Conservation (phyloP, 2,797 vertebrate species). For the Pyrocephalus nanus region DNA sequence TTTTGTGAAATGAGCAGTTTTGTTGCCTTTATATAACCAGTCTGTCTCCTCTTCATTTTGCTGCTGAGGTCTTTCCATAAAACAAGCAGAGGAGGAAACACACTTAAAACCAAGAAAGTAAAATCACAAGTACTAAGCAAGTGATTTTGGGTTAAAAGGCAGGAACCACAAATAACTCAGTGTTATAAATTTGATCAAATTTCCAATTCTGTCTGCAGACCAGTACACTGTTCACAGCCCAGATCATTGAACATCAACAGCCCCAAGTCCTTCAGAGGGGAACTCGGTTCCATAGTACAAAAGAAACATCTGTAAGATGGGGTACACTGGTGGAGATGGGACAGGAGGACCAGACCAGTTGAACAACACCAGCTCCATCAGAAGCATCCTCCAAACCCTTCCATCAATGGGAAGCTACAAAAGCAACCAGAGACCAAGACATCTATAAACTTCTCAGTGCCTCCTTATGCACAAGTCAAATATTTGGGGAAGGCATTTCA, state of each 20-base stretch:
- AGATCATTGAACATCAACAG: neutral
- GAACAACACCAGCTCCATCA: rapidly evolving
- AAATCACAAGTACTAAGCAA: neutral
- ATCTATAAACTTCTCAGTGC: neutral
- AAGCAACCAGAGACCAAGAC: neutral
- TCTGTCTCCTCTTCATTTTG: neutral
- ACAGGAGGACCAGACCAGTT: neutral
- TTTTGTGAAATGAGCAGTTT: neutral
- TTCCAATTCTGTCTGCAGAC: neutral
- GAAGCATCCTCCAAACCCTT: neutral
- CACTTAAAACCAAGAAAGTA: neutral
- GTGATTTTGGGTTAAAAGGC: neutral
- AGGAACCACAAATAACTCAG: neutral
- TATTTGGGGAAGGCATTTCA: neutral
- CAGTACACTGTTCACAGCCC: neutral
- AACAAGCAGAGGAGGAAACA: neutral
- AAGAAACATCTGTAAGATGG: neutral
- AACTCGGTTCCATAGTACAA: neutral
- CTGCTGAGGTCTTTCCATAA: neutral
- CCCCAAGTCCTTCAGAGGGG: neutral
- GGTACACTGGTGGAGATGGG: neutral
- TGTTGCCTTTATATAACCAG: neutral
- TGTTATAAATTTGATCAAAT: neutral
- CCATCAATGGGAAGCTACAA: neutral
- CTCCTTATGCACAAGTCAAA: neutral